Base-by-base conservation (phyloP, 1,140 invertebrate genomes). In the Listronotus bonariensis region DNA sequence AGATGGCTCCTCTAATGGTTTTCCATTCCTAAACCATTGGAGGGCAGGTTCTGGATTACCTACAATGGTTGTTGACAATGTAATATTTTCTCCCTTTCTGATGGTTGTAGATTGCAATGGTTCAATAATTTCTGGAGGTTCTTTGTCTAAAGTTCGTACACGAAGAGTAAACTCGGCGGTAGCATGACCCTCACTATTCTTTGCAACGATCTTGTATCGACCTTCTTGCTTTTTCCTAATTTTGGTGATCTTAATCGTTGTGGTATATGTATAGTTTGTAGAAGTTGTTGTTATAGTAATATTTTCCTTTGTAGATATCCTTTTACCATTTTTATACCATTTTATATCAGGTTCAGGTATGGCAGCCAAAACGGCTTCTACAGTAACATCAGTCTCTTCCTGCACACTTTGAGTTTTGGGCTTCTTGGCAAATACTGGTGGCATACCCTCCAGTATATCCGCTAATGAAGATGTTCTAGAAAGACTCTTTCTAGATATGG, bases 391-490 rank as follows among this genome's bases (percentile, higher is more conserved):
- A 0, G 89, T 85, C 20, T 87, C 87, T 80, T 94, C 91, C 67
- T 92, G 85, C 0, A 92, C 90, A 72, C 88, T 92, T 78, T 91
- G 89, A 0, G 90, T 87, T 77, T 92, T 91, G 0, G 93, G 92
- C 77, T 92, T 91, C 46, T 89, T 87, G 6, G 92, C 92, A 78
- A 96, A 96, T n/a, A 92, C 95, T 34, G 93, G 93, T 48, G 92
- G 92, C 74, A 96, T 93, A 41, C 93, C 93, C 83, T 97, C 93
- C 45, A 95, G 79, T 54, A 95, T 93, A 76, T 96, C 93, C 8
- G 91, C 91, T 45, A 96, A 80, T 0, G 93, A 96, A 10, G 93
- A 96, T 80, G 95, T 92, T 72, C 92, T 85, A 0, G 92, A 94
- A 40, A 93, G 79, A 77, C 90, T 93, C 69, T 89, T 89, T 70